Evolutionary conservation across 2,888 invertebrate genomes (phyloP).

Genomic region (Glaucopsyche alexis): DNA sequence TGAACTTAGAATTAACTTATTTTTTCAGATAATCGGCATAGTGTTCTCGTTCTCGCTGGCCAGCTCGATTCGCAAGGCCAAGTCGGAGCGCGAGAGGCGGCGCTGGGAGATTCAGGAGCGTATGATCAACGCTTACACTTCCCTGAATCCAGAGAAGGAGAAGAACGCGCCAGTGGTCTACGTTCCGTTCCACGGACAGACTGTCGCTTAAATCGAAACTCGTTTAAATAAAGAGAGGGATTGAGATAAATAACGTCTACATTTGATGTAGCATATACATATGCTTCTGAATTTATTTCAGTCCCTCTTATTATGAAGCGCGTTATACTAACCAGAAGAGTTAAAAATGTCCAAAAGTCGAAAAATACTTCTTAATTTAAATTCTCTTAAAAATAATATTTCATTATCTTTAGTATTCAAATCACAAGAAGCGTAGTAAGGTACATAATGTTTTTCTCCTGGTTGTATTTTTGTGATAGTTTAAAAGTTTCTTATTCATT

Average conservation of each 20-base stretch:
- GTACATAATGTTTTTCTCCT: not conserved
- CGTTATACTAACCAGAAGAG: no score
- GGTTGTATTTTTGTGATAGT: not conserved
- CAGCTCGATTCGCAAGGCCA: conserved; percentile 88
- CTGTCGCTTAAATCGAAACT: conserved; percentile 50
- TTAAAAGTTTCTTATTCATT: not conserved
- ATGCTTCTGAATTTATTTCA: no score
- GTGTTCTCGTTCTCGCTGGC: conserved; percentile 94
- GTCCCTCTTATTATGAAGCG: no score
- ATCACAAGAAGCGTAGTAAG: no score
- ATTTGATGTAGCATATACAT: no score
- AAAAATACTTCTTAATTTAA: no score
- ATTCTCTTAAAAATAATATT: no score
- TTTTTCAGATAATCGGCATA: conserved; percentile 88
- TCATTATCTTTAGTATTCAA: no score
- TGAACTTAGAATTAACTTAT: conserved; percentile 31
- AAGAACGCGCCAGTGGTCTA: conserved; percentile 67
- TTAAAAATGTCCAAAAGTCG: no score
- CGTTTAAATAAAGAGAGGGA: no score
- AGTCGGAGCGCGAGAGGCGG: conserved; percentile 85
- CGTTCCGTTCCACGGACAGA: conserved; percentile 74
- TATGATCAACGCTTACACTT: conserved; percentile 75
- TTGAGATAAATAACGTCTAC: no score
- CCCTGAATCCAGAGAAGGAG: conserved; percentile 63
- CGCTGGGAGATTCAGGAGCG: conserved; percentile 84